Base-by-base conservation (phyloP, 2,888 invertebrate genomes). In the Cantharis flavilabris region DNA sequence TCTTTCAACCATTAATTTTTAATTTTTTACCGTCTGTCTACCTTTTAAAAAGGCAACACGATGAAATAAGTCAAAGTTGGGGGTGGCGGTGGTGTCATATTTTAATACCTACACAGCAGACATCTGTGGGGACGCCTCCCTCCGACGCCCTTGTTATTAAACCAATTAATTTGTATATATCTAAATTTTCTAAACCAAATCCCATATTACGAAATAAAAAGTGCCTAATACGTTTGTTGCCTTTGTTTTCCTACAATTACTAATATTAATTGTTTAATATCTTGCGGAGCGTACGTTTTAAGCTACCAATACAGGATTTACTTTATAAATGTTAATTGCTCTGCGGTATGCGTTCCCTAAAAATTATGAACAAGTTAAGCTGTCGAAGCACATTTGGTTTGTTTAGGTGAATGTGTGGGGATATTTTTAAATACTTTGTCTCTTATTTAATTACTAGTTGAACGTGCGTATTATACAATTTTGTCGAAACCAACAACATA, bases 251-350 rank as follows among this genome's bases (percentile, higher is more conserved):
- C 80, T 80, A 76, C 80, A 80, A 80, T 82, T 80, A 79, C 80
- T 79, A 81, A 85, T 85, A 87, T 87, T 88, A 87, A 87, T 87
- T 87, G 87, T 87, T 87, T 87, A 87, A 88, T 88, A 88, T 88
- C 87, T 87, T 87, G 82, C 83, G 86, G 83, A 86, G 86, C 87
- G 87, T 87, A 87, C 87, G 88, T 87, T 87, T 80, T 85, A 84
- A 86, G 86, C 87, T 84, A 81, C 85, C 84, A 85, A 86, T 86
- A 84, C 85, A 85, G 87, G 87, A 87, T 88, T 87, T 87, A 86
- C 86, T 87, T 87, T 86, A 86, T 86, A 86, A 86, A 87, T 87
- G 87, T 87, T 87, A 87, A 87, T 87, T 87, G 87, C 86, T 79
- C 71, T 80, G 83, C 82, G 81, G 81, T 79, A 81, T 81, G 81